Evolutionary conservation across 2,113 vertebrate genomes (phyloP), one percentile per base, ranked within the genome.

Genomic region (Callipepla californica): DNA sequence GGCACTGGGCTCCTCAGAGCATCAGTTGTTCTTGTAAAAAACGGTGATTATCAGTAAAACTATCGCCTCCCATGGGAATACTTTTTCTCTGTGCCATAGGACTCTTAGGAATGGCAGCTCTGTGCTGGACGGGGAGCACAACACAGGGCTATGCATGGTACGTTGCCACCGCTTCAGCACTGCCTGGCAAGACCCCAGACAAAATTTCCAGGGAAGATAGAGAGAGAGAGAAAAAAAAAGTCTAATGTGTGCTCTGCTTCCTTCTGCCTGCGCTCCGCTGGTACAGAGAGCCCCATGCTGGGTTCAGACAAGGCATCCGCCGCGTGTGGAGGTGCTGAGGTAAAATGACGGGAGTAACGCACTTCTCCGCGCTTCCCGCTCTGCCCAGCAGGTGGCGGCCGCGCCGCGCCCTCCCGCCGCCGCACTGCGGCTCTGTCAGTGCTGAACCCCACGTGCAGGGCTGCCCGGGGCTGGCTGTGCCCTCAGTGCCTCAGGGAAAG

Each of bases 281-380:
- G 25, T 88, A 28, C 3, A n/a, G 66, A 26, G 6, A 59, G 58
- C n/a, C 21, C 12, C 20, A 8, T 36, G 58, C 18, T 36, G 59
- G 15, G 40, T 26, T 40, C 25, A 19, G 25, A 19, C 59, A 40
- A 40, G 11, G 40, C 40, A 40, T 40, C 30, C 11, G 53, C 15
- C 6, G 16, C 3, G 14, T 7, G 6, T 1, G 0, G 10, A 19
- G 14, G 4, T 5, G 32, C 14, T 74, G 9, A 2, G 63, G 1
- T 7, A 8, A 18, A 13, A 40, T 28, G 25, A 36, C 28, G 30
- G 20, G 17, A 58, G 12, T 7, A n/a, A 19, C 11, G 7, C 51
- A 16, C 26, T 16, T 55, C 28, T 15, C 53, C 28, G 53, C 53
- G 28, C 53, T 32, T 28, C 53, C 17, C 30, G 30, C 53, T 57